These are phyloP conservation scores for Alloplasta piceator DNA, from an alignment of 2,888 invertebrate genomes.

Conservation along the genomic window DNA sequence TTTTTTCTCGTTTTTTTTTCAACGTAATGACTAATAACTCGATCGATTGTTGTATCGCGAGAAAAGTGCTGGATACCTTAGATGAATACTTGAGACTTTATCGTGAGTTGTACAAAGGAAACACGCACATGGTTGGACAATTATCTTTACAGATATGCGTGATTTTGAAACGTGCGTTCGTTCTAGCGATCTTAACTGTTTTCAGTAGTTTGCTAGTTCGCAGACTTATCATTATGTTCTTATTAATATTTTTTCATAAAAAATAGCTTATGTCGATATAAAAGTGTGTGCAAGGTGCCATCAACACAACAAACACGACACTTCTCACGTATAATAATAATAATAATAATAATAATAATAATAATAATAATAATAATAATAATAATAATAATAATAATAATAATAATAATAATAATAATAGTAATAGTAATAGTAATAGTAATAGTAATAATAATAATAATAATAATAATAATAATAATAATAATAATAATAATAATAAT, in stretches of 20 bases:
- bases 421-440: slow-evolving; percentile 53
- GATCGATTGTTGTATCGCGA: slow-evolving; percentile 44
- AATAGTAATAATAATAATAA: slow-evolving; percentile 53
- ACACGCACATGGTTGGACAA: slow-evolving; percentile 6
- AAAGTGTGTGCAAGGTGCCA: slow-evolving; percentile 58
- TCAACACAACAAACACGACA: slow-evolving; percentile 58
- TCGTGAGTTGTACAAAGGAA: slow-evolving; percentile 37
- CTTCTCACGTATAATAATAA: slow-evolving; percentile 53
- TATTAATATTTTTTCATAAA: slow-evolving; percentile 47
- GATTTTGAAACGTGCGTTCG: slow-evolving; percentile 13
- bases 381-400: slow-evolving; percentile 53
- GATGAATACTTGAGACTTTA: slow-evolving; percentile 60
- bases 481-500: slow-evolving; percentile 55
- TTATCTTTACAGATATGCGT: slow-evolving; percentile 25
- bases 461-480: slow-evolving; percentile 55
- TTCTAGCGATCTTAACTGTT: slow-evolving; percentile 36
- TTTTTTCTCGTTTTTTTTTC: slow-evolving; percentile 25
- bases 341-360: slow-evolving; percentile 55
- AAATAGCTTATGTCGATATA: slow-evolving; percentile 57
- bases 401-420: slow-evolving; percentile 55
- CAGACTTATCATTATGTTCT: not conserved
- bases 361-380: slow-evolving; percentile 55
- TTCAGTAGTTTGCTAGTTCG: slow-evolving; percentile 23
- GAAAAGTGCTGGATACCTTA: slow-evolving; percentile 68
- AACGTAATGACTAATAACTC: slow-evolving; percentile 55